Evolutionary conservation across 2,888 invertebrate genomes (phyloP).

Genomic region (Trichogramma dendrolimi): DNA sequence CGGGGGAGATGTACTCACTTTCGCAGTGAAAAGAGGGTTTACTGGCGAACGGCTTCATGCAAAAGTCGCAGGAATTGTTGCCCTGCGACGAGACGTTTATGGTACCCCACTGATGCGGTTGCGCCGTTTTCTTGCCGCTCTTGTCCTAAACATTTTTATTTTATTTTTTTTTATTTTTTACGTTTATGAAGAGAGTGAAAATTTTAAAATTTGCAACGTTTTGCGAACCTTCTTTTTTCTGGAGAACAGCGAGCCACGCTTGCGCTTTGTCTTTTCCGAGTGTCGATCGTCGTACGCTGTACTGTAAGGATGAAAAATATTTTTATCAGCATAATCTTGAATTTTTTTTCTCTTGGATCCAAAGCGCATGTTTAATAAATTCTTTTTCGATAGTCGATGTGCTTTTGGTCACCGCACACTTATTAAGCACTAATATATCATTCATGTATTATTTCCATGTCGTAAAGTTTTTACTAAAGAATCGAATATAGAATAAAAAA

Average conservation of each 20-base stretch:
- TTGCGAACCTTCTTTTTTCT: constrained; percentile 78
- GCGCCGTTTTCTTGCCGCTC: constrained; percentile 61
- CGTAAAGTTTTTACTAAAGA: too few relatives aligned
- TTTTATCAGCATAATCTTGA: too few relatives aligned
- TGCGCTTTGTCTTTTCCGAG: constrained; percentile 75
- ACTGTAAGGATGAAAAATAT: constrained; percentile 37
- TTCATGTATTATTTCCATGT: too few relatives aligned
- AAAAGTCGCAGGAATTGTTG: constrained; percentile 72
- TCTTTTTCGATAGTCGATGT: too few relatives aligned
- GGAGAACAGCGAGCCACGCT: constrained; percentile 85
- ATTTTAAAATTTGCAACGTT: neutral
- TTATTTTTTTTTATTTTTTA: neutral
- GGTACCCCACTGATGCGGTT: constrained; percentile 68
- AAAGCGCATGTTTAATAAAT: too few relatives aligned
- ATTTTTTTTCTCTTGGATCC: too few relatives aligned
- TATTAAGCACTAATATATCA: too few relatives aligned
- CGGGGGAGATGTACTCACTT: constrained; percentile 57
- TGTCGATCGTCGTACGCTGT: constrained; percentile 62
- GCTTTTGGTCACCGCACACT: too few relatives aligned
- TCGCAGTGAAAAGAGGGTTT: constrained; percentile 82
- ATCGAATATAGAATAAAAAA: too few relatives aligned
- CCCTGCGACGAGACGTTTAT: constrained; percentile 59
- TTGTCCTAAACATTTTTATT: constrained; percentile 60
- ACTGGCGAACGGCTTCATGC: constrained; percentile 72
- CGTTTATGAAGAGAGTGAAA: neutral